Percentiles rank a stretch among this genome's conserved stretches.
These are phyloP conservation scores for Jaculus jaculus DNA, from an alignment of 2,113 vertebrate species.

Conservation along the genomic window DNA sequence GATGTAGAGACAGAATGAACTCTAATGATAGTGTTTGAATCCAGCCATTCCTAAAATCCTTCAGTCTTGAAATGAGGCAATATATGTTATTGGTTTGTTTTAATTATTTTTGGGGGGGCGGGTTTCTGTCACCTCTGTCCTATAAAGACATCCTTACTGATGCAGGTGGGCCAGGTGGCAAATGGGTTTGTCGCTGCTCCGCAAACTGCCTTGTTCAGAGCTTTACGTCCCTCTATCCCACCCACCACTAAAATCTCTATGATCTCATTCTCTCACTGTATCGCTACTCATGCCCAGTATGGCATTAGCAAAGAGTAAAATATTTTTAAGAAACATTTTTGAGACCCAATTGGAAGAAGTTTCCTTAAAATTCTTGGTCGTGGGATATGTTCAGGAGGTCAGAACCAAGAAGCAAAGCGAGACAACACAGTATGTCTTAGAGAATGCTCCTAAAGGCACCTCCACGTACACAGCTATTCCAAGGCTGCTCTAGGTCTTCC, in stretches of 20 bases:
- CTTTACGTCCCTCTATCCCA: not conserved
- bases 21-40: not conserved
- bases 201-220: not conserved
- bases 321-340: slow-evolving; percentile 39
- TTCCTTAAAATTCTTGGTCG: slow-evolving; percentile 29
- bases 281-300: not conserved
- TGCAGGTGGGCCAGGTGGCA: not conserved
- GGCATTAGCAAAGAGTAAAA: slow-evolving; percentile 17
- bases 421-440: not conserved
- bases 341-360: not conserved
- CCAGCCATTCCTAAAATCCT: slow-evolving; percentile 12
- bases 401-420: not conserved
- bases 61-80: not conserved
- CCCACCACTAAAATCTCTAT: not conserved
- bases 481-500: not conserved
- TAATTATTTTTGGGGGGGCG: not conserved
- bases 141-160: not conserved
- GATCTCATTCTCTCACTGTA: not conserved
- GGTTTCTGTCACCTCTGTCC: not conserved
- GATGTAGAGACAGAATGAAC: too few species aligned
- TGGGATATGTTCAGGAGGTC: not conserved
- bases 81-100: slow-evolving; percentile 36
- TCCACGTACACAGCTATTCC: not conserved
- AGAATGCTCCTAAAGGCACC: not conserved
- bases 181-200: slow-evolving; percentile 3